phyloP scores from a whole-genome alignment of 1,140 invertebrate species.

The Ceratitis capitata region DNA sequence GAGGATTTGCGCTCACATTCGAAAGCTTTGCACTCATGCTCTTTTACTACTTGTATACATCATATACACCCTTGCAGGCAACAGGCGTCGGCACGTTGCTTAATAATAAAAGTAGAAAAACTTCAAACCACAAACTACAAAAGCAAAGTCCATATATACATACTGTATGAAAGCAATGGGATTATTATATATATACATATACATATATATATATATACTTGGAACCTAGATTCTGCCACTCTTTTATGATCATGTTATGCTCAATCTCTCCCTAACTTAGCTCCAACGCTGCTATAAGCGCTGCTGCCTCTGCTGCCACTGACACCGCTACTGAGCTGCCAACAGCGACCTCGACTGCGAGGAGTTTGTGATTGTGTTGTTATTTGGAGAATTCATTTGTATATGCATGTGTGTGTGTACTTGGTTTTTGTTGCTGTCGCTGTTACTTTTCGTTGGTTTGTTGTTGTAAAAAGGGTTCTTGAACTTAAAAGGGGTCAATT shows the following conservation, averaged over 20 bases:
- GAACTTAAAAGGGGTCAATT: constrained; percentile 32
- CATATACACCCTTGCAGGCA: neutral
- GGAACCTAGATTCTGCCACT: neutral
- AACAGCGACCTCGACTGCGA: neutral
- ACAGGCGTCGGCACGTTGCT: neutral
- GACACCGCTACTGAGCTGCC: neutral
- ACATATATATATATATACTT: no score
- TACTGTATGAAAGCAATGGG: no score
- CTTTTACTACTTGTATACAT: neutral
- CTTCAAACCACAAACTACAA: neutral
- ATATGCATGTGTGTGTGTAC: no score
- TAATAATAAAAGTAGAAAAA: neutral
- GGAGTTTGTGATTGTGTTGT: neutral
- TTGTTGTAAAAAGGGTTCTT: constrained; percentile 38
- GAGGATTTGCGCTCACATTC: neutral
- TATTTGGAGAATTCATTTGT: no score
- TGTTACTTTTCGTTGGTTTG: neutral
- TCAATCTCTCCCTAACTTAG: neutral
- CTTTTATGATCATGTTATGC: no score
- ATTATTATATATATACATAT: no score
- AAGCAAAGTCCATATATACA: neutral
- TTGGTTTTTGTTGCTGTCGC: neutral
- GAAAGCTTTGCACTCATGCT: neutral
- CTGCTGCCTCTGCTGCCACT: neutral
- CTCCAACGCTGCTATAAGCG: neutral